Percentiles rank a stretch among this genome's conserved stretches.
Evolutionary conservation across 2,888 invertebrate genomes (phyloP).

Genomic region (Drosophila subquinaria): DNA sequence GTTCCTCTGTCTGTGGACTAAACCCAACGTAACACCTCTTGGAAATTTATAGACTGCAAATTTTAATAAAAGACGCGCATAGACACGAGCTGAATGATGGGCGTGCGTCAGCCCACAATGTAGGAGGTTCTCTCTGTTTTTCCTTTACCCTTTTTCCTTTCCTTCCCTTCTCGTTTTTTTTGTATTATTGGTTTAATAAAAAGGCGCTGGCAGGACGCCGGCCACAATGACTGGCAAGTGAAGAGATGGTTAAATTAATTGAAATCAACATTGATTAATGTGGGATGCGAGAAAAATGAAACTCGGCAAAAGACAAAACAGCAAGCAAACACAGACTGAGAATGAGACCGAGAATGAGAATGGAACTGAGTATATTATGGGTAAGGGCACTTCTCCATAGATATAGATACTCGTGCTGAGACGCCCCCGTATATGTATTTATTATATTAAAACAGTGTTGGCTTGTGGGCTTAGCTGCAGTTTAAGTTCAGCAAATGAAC

Average conservation of each 20-base stretch:
- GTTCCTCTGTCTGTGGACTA: constrained; percentile 18
- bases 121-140: constrained; percentile 8
- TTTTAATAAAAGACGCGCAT: constrained; percentile 62
- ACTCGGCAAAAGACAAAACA: constrained; percentile 47
- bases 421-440: constrained; percentile 48
- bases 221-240: constrained; percentile 71
- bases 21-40: constrained; percentile 60
- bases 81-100: constrained; percentile 53
- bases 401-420: constrained; percentile 7
- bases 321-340: constrained; percentile 9
- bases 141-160: neutral
- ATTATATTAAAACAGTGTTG: constrained; percentile 45
- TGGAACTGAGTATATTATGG: neutral
- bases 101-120: constrained; percentile 57
- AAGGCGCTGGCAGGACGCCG: constrained; percentile 49
- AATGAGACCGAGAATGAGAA: neutral
- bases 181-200: constrained; percentile 62
- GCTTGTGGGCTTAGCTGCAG: constrained; percentile 41
- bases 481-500: constrained; percentile 65
- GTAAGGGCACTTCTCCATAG: neutral
- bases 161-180: constrained; percentile 16
- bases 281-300: constrained; percentile 75
- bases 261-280: constrained; percentile 83
- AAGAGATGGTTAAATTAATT: constrained; percentile 82
- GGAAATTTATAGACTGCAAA: constrained; percentile 77